These are phyloP conservation scores for Sula dactylatra DNA, from an alignment of 2,113 vertebrate genomes.

Conservation along the genomic window DNA sequence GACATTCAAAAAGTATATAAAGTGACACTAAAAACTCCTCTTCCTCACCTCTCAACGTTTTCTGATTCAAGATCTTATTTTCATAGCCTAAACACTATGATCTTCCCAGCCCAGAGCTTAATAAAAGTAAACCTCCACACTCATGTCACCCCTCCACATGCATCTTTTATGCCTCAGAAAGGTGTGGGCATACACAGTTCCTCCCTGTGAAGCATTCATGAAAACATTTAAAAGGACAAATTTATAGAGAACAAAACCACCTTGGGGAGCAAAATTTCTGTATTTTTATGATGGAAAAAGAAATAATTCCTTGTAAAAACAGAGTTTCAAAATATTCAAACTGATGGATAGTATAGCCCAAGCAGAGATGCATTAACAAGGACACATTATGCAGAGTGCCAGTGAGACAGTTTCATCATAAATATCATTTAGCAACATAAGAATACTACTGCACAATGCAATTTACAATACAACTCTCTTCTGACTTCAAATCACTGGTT, in stretches of 20 bases:
- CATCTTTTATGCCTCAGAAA: not conserved
- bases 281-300: not conserved
- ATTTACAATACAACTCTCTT: not conserved
- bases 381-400: not conserved
- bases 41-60: not conserved
- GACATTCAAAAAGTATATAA: not conserved
- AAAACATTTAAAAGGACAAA: not conserved
- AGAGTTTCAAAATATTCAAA: not conserved
- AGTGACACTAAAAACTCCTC: not conserved
- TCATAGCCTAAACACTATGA: not conserved
- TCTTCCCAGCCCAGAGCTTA: not conserved
- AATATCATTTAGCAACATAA: not conserved
- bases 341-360: not conserved
- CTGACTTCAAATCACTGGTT: not conserved
- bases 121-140: not conserved
- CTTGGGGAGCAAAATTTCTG: not conserved
- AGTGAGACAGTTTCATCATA: not conserved
- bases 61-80: not conserved
- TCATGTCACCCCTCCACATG: not conserved
- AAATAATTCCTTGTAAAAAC: not conserved
- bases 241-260: not conserved
- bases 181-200: not conserved
- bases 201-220: not conserved
- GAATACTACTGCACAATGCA: not conserved
- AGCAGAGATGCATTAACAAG: not conserved